Base-by-base conservation (phyloP, 2,888 invertebrate species). In the Thymelicus acteon region DNA sequence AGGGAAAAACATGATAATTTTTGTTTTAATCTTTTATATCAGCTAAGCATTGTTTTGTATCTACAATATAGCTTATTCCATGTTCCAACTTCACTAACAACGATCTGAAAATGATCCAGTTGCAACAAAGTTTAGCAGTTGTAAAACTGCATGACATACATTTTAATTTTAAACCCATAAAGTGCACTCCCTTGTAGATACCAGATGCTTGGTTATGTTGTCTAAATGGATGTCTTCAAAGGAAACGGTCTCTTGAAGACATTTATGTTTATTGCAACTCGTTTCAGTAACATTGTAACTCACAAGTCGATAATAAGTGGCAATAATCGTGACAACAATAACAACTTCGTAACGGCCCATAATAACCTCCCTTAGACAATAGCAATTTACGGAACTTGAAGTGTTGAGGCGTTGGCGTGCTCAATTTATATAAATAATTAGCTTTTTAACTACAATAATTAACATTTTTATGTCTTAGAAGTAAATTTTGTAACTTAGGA, bases 221-320 rank as follows among this genome's bases (percentile, higher is more conserved):
- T 54, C 54, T 24, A 24, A 6, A 12, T 2, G 54, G 54, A 5
- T 24, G 31, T 54, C 24, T 24, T 54, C n/a, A 10, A 12, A 24
- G 24, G 15, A 15, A 0, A 54, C 24, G 12, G 24, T 12, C 54
- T 12, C 24, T 12, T 54, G 31, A 1, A 54, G 24, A 54, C 54
- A 24, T 24, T 54, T n/a, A 19, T 54, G 54, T 24, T 54, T 24
- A 54, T 54, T 54, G n/a, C 54, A 7, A 12, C 24, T 24, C 54
- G 24, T 54, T 54, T n/a, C 54, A 24, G n/a, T n/a, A 54, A 54
- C 54, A 54, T 24, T 54, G 54, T 54, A 54, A 54, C 54, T 54
- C 12, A 24, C 12, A 54, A 24, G 24, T 10, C 15, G 49, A 15
- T 15, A 52, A 52, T 3, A 52, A 52, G 49, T 52, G 49, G 24